Conservation (phyloP, 2,113 vertebrate genomes). For the Dromaius novaehollandiae region DNA sequence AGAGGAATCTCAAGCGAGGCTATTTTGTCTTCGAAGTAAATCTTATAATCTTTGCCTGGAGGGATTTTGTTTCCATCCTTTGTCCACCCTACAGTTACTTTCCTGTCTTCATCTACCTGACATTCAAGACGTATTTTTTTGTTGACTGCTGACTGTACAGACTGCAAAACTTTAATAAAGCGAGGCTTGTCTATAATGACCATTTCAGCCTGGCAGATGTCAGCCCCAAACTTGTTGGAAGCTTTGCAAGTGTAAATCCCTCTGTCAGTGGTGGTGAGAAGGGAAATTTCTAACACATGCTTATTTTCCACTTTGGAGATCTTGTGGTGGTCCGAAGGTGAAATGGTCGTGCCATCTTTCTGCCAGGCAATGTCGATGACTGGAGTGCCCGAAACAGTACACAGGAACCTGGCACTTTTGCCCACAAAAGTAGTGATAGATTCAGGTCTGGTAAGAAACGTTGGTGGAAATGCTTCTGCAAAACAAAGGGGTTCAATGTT, state of each 20-base stretch:
- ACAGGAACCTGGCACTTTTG: slow-evolving; percentile 90
- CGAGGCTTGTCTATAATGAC: slow-evolving; percentile 89
- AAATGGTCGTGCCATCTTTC: slow-evolving; percentile 89
- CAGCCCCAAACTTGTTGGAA: slow-evolving; percentile 93
- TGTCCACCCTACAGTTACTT: slow-evolving; percentile 89
- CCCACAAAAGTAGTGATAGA: slow-evolving; percentile 92
- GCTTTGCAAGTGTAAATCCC: slow-evolving; percentile 95
- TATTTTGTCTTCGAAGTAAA: slow-evolving; percentile 96
- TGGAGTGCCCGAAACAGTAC: slow-evolving; percentile 89
- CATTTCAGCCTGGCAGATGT: slow-evolving; percentile 88
- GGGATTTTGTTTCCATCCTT: slow-evolving; percentile 93
- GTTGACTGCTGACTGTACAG: slow-evolving; percentile 86
- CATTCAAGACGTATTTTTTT: slow-evolving; percentile 90
- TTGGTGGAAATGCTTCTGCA: slow-evolving; percentile 95
- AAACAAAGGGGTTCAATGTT: slow-evolving; percentile 80
- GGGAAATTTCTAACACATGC: slow-evolving; percentile 87
- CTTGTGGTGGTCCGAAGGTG: slow-evolving; percentile 80
- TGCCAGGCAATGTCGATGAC: slow-evolving; percentile 94
- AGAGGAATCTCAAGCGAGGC: slow-evolving; percentile 93
- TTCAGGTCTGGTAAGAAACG: slow-evolving; percentile 94
- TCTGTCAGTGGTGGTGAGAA: slow-evolving; percentile 83
- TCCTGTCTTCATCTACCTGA: slow-evolving; percentile 95
- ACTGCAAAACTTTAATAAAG: slow-evolving; percentile 87
- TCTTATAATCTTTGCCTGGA: slow-evolving; percentile 91
- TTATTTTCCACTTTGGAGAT: slow-evolving; percentile 89